These are phyloP conservation scores for Mimas tiliae DNA, from an alignment of 2,888 invertebrate genomes.

Conservation along the genomic window DNA sequence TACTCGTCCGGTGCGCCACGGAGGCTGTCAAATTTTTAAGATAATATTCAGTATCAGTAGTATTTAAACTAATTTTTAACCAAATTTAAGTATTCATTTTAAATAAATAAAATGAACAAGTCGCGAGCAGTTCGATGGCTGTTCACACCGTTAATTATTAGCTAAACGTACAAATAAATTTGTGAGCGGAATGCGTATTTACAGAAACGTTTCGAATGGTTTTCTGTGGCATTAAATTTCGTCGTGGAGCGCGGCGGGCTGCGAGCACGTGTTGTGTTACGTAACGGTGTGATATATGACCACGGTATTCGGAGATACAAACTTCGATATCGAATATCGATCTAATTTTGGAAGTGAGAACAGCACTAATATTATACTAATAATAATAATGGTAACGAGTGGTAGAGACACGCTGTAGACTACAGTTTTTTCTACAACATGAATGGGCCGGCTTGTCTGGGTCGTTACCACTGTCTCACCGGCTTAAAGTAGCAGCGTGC, in stretches of 20 bases:
- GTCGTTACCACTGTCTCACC: too few relatives aligned
- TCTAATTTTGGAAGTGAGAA: background rate
- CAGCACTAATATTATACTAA: too few relatives aligned
- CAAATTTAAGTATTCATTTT: background rate
- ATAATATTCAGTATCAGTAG: too few relatives aligned
- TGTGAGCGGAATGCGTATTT: constrained; percentile 39
- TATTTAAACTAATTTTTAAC: background rate
- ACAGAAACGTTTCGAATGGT: constrained; percentile 37
- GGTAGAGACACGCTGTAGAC: too few relatives aligned
- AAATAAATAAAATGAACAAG: constrained; percentile 7
- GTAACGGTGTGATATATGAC: constrained; percentile 40
- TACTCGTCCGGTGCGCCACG: too few relatives aligned
- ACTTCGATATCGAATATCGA: background rate
- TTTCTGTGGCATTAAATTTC: constrained; percentile 41
- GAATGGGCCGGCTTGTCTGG: too few relatives aligned
- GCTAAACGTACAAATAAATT: constrained; percentile 40
- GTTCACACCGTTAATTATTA: constrained; percentile 35
- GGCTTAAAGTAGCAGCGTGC: too few relatives aligned
- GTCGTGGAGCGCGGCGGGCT: constrained; percentile 9
- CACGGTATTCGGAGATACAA: constrained; percentile 1
- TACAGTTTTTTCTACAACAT: too few relatives aligned
- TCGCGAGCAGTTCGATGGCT: background rate
- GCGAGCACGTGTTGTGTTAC: constrained; percentile 36
- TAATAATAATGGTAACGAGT: too few relatives aligned
- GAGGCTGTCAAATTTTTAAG: too few relatives aligned